phyloP scores from a whole-genome alignment of 1,140 invertebrate genomes.

The Helicoverpa armigera region DNA sequence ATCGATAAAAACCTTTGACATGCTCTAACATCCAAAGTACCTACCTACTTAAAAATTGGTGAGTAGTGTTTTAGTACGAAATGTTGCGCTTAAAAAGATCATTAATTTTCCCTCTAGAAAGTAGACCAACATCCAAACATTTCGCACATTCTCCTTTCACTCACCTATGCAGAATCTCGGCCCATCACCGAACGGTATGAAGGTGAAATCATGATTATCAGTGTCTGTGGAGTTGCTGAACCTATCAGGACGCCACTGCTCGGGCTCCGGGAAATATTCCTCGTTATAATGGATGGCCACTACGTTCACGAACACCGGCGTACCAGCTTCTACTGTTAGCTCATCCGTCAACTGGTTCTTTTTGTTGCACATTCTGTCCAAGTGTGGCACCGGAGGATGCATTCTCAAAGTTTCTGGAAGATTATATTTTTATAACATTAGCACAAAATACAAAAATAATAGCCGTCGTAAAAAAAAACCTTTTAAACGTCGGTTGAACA shows the following conservation, averaged over 20 bases:
- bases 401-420: slow-evolving; percentile 87
- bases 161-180: slow-evolving; percentile 92
- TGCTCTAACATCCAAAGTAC: too few relatives aligned
- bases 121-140: too few relatives aligned
- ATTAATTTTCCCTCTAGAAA: too few relatives aligned
- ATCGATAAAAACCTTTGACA: too few relatives aligned
- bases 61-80: too few relatives aligned
- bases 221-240: slow-evolving; percentile 85
- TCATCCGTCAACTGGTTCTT: slow-evolving; percentile 85
- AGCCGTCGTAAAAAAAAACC: too few relatives aligned
- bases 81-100: too few relatives aligned
- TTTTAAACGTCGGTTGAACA: too few relatives aligned
- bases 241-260: slow-evolving; percentile 89
- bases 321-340: slow-evolving; percentile 72
- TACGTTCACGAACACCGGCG: slow-evolving; percentile 71
- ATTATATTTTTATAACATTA: slow-evolving; percentile 10
- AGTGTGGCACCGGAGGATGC: slow-evolving; percentile 86
- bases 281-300: slow-evolving; percentile 84
- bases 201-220: slow-evolving; percentile 85
- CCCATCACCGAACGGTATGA: slow-evolving; percentile 93
- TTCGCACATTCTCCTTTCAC: neutral
- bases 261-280: slow-evolving; percentile 89
- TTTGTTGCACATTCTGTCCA: slow-evolving; percentile 85
- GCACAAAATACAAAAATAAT: neutral
- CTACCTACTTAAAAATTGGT: too few relatives aligned